A percentile compares a stretch with the other conserved stretches of the same genome.
These are phyloP conservation scores for Gadus chalcogrammus DNA, from an alignment of 2,113 vertebrate genomes.

Conservation along the genomic window DNA sequence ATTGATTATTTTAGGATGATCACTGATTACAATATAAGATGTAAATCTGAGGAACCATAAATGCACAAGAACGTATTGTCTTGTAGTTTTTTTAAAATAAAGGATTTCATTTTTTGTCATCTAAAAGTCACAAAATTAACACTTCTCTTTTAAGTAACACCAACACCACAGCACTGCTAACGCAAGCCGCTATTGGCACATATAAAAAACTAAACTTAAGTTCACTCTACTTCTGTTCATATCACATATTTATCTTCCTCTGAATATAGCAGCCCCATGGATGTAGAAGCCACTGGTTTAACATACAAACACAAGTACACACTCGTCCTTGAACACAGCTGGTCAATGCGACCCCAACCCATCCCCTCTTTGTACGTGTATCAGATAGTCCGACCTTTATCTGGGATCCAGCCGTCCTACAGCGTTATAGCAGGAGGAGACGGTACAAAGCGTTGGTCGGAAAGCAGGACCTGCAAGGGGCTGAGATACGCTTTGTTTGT, in stretches of 20 bases:
- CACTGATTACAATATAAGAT: not conserved
- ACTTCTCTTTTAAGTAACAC: slow-evolving; percentile 26
- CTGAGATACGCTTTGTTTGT: too few relatives aligned
- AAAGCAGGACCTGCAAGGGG: too few relatives aligned
- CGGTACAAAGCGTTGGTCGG: too few relatives aligned
- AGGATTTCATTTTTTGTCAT: slow-evolving; percentile 5
- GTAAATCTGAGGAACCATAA: too few relatives aligned
- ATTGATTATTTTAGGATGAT: not conserved
- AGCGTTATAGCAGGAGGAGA: too few relatives aligned
- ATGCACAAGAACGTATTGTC: too few relatives aligned
- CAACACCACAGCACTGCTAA: slow-evolving; percentile 24
- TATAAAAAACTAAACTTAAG: slow-evolving; percentile 11
- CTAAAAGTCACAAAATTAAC: slow-evolving; percentile 3
- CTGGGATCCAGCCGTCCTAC: too few relatives aligned
- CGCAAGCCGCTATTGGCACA: slow-evolving; percentile 51
- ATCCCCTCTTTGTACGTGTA: too few relatives aligned
- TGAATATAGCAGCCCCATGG: slow-evolving; percentile 33
- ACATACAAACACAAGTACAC: not conserved
- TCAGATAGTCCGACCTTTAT: too few relatives aligned
- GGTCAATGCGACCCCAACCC: not conserved
- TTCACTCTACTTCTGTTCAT: slow-evolving; percentile 22
- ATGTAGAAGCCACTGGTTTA: slow-evolving; percentile 3
- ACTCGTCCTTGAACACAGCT: not conserved
- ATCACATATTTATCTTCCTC: slow-evolving; percentile 11
- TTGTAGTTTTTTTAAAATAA: not conserved